Base-by-base conservation (phyloP, 2,888 invertebrate species). In the Crepidodera aurea region DNA sequence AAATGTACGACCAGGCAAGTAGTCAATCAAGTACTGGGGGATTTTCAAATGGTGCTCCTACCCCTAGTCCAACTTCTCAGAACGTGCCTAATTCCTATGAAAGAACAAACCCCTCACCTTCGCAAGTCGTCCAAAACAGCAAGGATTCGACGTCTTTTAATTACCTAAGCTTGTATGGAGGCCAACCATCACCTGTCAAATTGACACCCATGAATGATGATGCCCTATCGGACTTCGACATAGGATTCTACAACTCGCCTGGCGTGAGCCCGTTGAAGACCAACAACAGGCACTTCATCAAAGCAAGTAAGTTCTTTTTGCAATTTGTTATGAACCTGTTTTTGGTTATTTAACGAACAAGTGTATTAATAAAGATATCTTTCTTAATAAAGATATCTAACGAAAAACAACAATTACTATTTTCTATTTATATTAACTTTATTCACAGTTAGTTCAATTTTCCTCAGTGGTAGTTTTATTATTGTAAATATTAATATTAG, bases 1-100 rank as follows among this genome's bases (percentile, higher is more conserved):
- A 82, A 57, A 75, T 80, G 65, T 81, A 83, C 69, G 81, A 78
- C 73, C 83, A 62, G 79, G 83, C 75, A 77, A 85, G 77, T 78
- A 85, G 64, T 64, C 82, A 81, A 56, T 81, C 80, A 10, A 81
- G 81, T 67, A 76, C 73, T 16, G 78, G 79, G 18, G 79, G 73
- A 8, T 77, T 77, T 65, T 80, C 81, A 1, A 64, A 72, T 6
- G 77, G 76, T 8, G 74, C 75, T 16, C 72, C 79, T 34, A 80
- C 77, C 62, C 82, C 81, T 1, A 78, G 78, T 56, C 79, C 81
- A 3, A 72, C 73, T 12, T 65, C 73, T 6, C 68, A 57, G 22
- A 65, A 65, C 16, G 64, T 66, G 19, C 29, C 66, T 13, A 46
- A 64, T 22, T 54, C 39, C 46, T 63, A 59, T 32, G 70, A 71